Evolutionary conservation across 2,113 vertebrate species (phyloP).

Genomic region (Dinomys branickii): DNA sequence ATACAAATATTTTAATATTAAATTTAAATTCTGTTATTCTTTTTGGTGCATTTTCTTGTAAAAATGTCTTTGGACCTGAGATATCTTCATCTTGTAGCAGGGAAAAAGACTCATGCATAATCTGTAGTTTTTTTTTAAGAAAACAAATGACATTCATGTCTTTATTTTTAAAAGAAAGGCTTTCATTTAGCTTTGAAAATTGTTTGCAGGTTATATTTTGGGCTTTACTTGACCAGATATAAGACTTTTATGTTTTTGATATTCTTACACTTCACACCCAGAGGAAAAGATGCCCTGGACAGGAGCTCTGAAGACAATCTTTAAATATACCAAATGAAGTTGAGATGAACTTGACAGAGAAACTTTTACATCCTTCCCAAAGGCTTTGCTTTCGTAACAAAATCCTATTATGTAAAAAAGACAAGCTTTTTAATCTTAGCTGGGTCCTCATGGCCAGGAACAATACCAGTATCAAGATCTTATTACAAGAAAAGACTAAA

Average conservation of each 20-base stretch:
- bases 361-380: constrained; percentile 15
- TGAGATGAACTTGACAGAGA: background rate
- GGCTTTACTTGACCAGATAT: background rate
- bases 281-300: background rate
- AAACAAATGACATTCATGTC: background rate
- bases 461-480: background rate
- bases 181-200: background rate
- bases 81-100: background rate
- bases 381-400: constrained; percentile 60
- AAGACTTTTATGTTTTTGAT: constrained; percentile 8
- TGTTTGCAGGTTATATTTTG: background rate
- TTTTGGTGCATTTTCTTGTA: background rate
- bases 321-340: background rate
- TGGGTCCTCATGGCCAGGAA: background rate
- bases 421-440: constrained; percentile 3
- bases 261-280: background rate
- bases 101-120: background rate
- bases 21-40: background rate
- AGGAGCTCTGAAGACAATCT: background rate
- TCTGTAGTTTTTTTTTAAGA: background rate
- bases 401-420: constrained; percentile 63
- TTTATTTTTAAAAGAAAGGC: background rate
- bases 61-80: background rate
- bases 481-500: background rate
- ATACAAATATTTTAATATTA: background rate